phyloP scores from a whole-genome alignment of 2,113 vertebrate genomes.

The Nothoprocta pentlandii region DNA sequence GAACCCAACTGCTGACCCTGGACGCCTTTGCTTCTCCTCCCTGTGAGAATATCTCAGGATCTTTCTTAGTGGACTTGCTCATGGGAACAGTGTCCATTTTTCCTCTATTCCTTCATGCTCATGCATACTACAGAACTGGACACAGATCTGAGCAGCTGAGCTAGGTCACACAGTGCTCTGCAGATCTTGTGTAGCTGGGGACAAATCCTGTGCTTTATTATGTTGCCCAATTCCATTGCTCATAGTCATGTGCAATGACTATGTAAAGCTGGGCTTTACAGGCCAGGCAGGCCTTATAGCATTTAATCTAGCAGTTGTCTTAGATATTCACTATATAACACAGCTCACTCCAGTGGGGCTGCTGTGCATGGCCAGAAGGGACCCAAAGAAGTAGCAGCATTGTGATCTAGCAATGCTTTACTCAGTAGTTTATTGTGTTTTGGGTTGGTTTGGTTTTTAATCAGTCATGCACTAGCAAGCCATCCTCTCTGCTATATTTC shows the following conservation, averaged over 20 bases:
- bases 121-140: not conserved
- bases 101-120: not conserved
- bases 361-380: not conserved
- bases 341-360: not conserved
- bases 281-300: not conserved
- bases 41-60: not conserved
- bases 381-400: not conserved
- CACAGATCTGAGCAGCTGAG: not conserved
- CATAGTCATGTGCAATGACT: not conserved
- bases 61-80: not conserved
- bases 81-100: not conserved
- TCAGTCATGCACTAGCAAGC: not conserved
- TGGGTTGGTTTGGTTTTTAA: not conserved
- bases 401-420: not conserved
- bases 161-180: not conserved
- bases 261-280: not conserved
- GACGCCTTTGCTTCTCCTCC: not conserved
- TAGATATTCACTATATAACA: not conserved
- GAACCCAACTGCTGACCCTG: not conserved
- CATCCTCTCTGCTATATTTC: not conserved
- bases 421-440: not conserved
- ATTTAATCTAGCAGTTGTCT: not conserved
- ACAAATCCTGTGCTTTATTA: not conserved
- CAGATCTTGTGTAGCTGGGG: not conserved
- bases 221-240: not conserved